phyloP scores from a whole-genome alignment of 2,113 vertebrate genomes.

The Neolamprologus brichardi region DNA sequence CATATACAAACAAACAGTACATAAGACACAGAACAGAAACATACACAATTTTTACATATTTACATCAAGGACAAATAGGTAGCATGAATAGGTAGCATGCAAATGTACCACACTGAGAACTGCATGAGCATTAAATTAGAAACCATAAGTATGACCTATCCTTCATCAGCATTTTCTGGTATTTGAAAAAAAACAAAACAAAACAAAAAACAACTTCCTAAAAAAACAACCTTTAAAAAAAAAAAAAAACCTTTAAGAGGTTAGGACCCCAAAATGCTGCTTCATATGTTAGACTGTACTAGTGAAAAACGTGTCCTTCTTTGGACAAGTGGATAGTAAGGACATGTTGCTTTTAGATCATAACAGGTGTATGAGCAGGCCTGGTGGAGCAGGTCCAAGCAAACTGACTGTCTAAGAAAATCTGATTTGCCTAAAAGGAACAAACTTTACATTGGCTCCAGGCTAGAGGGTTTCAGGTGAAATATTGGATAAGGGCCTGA shows the following conservation, averaged over 20 bases:
- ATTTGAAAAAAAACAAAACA: not conserved
- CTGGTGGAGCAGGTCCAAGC: not conserved
- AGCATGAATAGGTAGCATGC: not conserved
- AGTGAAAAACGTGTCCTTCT: not conserved
- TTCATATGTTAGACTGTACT: not conserved
- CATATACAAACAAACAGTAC: not conserved
- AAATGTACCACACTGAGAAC: not conserved
- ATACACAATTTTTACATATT: not conserved
- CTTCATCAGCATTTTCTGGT: not conserved
- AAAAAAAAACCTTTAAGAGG: not conserved
- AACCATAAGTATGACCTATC: not conserved
- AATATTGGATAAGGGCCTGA: not conserved
- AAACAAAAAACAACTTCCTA: not conserved
- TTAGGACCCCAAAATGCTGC: not conserved
- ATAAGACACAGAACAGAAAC: not conserved
- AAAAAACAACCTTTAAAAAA: not conserved
- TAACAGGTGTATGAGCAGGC: not conserved
- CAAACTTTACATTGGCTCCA: not conserved
- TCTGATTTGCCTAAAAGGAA: not conserved
- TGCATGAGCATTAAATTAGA: not conserved
- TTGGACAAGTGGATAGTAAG: not conserved
- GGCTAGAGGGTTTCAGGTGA: not conserved
- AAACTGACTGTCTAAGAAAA: not conserved
- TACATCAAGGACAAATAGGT: not conserved
- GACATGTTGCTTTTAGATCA: not conserved